phyloP scores from a whole-genome alignment of 2,113 vertebrate species.

The Chloropsis cyanopogon region DNA sequence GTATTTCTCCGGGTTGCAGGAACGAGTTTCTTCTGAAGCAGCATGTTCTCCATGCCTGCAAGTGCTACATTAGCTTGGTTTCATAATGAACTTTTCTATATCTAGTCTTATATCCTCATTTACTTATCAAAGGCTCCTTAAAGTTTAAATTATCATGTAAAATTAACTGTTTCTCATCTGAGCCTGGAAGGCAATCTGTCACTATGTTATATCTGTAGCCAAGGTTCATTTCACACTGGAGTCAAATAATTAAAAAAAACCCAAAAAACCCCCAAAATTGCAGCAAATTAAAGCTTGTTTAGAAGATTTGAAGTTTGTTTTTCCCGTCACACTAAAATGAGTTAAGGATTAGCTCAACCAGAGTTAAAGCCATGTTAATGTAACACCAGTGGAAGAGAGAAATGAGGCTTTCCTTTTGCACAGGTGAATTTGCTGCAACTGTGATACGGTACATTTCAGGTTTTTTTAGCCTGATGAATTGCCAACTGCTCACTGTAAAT shows the following conservation, averaged over 20 bases:
- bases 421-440: not conserved
- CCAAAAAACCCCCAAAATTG: not conserved
- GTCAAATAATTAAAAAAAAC: not conserved
- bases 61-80: not conserved
- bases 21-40: not conserved
- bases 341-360: conserved; percentile 18
- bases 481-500: not conserved
- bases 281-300: not conserved
- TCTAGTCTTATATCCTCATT: not conserved
- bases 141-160: not conserved
- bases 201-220: not conserved
- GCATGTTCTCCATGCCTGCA: not conserved
- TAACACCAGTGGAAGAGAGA: conserved; percentile 6
- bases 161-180: not conserved
- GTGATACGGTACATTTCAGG: not conserved
- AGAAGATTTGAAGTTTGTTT: conserved; percentile 17
- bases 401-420: not conserved
- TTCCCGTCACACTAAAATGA: conserved; percentile 7
- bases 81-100: not conserved
- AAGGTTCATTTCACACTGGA: not conserved
- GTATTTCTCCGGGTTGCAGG: not conserved
- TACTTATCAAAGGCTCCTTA: not conserved
- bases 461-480: not conserved
- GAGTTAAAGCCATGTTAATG: not conserved
- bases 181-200: not conserved